Evolutionary conservation across 1,140 invertebrate genomes (phyloP), one percentile per base, ranked within the genome.

Genomic region (Ylistrum balloti): DNA sequence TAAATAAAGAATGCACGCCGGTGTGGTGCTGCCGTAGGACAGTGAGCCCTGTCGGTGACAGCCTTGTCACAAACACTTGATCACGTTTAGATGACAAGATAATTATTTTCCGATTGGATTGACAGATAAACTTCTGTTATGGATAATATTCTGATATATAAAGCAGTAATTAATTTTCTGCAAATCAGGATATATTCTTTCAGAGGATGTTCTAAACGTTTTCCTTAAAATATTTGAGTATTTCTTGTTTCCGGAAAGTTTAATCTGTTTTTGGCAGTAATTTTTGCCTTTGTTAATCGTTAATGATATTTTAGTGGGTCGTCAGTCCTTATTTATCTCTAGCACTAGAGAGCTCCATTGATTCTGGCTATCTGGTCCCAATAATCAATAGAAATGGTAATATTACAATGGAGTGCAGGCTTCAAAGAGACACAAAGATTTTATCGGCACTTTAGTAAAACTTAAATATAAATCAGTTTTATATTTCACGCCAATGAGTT

Each of bases 331-430:
- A n/a, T 74, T 74, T 74, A 74, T 74, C 56, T 74, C 56, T n/a
- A 28, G n/a, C n/a, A 28, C 28, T 7, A 3, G 56, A 74, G 56
- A 74, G 56, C 56, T n/a, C 56, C 56, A 74, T 74, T 74, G 56
- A 74, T n/a, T 74, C 28, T 74, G 22, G n/a, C 22, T 74, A 74
- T 74, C 56, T 74, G 22, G 56, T 74, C n/a, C 5, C n/a, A 74
- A 74, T 74, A 74, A 74, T 74, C 56, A 74, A 74, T 74, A 74
- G 56, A 74, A 74, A 74, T 17, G 56, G 56, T 74, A 3, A 74
- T 28, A 74, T 74, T 74, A 28, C 56, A 74, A 74, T 28, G n/a
- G 22, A 17, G n/a, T 28, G 5, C 56, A 74, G 0, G 11, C 22
- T 74, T 74, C 56, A 74, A 74, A 28, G 56, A n/a, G 22, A 0